These are phyloP conservation scores for Neoseiulus cucumeris DNA, from an alignment of 1,140 invertebrate genomes.

Conservation along the genomic window DNA sequence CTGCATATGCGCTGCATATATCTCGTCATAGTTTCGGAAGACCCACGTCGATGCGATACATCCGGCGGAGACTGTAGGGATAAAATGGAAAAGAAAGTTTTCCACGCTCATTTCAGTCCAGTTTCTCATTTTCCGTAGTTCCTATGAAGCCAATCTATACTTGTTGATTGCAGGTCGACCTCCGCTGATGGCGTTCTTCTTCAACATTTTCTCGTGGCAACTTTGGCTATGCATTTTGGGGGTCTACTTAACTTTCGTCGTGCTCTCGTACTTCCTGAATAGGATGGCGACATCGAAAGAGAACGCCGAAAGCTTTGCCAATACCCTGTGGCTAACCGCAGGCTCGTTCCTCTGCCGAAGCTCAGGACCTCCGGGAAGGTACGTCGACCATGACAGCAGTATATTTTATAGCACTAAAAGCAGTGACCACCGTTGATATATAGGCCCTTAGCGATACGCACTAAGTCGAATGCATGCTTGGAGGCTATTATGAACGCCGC, in stretches of 20 bases:
- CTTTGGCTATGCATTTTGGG: not conserved
- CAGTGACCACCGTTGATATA: too few species aligned
- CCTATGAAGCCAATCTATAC: not conserved
- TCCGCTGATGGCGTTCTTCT: not conserved
- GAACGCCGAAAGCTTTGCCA: not conserved
- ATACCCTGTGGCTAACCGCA: not conserved
- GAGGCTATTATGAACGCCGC: too few species aligned
- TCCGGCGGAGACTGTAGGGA: too few species aligned
- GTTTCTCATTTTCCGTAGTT: too few species aligned
- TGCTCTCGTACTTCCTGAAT: not conserved
- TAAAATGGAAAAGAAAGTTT: too few species aligned
- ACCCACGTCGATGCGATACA: too few species aligned
- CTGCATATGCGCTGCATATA: too few species aligned
- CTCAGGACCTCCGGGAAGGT: not conserved
- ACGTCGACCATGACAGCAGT: not conserved
- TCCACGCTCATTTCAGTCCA: too few species aligned
- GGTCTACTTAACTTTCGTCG: not conserved
- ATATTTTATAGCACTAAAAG: not conserved
- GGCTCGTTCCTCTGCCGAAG: not conserved
- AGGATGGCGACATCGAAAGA: not conserved
- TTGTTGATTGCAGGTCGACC: constrained; percentile 7
- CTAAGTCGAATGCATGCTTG: too few species aligned
- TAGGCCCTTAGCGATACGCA: too few species aligned
- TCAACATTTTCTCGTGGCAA: constrained; percentile 1
- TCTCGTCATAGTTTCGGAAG: too few species aligned